A percentile compares a stretch with the other conserved stretches of the same genome.
Evolutionary conservation across 1,140 invertebrate species (phyloP).

Genomic region (Ceratosolen solmsi): DNA sequence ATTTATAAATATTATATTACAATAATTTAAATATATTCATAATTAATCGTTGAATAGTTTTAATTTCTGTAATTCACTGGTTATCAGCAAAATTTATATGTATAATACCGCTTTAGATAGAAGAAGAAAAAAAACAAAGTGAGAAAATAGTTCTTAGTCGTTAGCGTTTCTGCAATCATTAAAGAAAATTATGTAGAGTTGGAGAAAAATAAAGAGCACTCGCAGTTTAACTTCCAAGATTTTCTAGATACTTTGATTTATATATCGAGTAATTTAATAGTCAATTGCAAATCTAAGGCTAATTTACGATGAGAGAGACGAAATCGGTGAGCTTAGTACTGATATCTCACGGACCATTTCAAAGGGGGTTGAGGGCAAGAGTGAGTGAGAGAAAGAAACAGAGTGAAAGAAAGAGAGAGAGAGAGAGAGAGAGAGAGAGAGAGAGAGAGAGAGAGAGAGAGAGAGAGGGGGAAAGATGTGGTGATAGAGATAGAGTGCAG

Average conservation of each 20-base stretch:
- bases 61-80: no score
- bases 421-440: background rate
- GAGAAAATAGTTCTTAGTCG: background rate
- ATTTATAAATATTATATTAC: no score
- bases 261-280: slow-evolving; percentile 30
- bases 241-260: slow-evolving; percentile 33
- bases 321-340: slow-evolving; percentile 37
- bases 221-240: background rate
- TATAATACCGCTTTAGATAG: background rate
- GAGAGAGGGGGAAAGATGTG: background rate
- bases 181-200: slow-evolving; percentile 5
- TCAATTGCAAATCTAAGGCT: slow-evolving; percentile 35
- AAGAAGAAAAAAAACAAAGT: background rate
- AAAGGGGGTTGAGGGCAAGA: background rate
- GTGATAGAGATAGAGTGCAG: slow-evolving; percentile 19
- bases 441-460: background rate
- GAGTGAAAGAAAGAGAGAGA: background rate
- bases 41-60: no score
- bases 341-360: slow-evolving; percentile 27
- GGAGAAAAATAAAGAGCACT: background rate
- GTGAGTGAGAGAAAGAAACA: background rate
- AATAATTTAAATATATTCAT: no score
- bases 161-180: slow-evolving; percentile 12
- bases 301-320: slow-evolving; percentile 36
- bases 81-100: no score